Base-by-base conservation (phyloP, 2,113 vertebrate genomes). In the Tragulus kanchil region DNA sequence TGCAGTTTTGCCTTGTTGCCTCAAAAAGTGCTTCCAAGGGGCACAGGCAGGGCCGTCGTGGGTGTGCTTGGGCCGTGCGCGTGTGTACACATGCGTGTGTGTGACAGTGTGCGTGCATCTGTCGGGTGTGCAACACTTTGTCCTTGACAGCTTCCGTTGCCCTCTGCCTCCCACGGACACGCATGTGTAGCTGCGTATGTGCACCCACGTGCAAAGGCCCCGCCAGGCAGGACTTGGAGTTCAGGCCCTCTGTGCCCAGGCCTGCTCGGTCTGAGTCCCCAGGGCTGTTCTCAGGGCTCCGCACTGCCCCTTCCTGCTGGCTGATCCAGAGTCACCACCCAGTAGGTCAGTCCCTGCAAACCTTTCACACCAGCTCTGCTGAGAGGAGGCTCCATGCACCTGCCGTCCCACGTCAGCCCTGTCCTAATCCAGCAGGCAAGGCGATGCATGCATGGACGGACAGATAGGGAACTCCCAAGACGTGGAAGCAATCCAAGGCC, bases 161-260 rank as follows among this genome's bases (percentile, higher is more conserved):
- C 86, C 26, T 26, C 61, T 10, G 42, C 23, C 26, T 78, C 36
- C 31, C 48, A 14, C 11, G 12, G 13, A 17, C 0, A 6, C 21
- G 28, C 0, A 7, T 13, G 9, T 0, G 1, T 28, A 45, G 28
- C 21, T 9, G 26, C 12, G 21, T 14, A 5, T 26, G 5, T 25
- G 12, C 42, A 42, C 11, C 3, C 54, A 2, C 15, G 54, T 8
- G 17, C 3, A 3, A 48, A 77, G 5, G 54, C 12, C 52, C 31
- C 9, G 59, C 59, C 6, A 11, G 14, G 50, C 12, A 17, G 61
- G 45, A 28, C 13, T 2, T 23, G 79, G 10, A 25, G 48, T 19
- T 28, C 12, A 48, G 54, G 17, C 23, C 14, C 2, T 23, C 1
- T 8, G 15, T 6, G 67, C 23, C 10, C 36, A 25, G 65, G 15